Evolutionary conservation across 1,140 invertebrate species (phyloP).

Genomic region (Tetramorium simillimum): DNA sequence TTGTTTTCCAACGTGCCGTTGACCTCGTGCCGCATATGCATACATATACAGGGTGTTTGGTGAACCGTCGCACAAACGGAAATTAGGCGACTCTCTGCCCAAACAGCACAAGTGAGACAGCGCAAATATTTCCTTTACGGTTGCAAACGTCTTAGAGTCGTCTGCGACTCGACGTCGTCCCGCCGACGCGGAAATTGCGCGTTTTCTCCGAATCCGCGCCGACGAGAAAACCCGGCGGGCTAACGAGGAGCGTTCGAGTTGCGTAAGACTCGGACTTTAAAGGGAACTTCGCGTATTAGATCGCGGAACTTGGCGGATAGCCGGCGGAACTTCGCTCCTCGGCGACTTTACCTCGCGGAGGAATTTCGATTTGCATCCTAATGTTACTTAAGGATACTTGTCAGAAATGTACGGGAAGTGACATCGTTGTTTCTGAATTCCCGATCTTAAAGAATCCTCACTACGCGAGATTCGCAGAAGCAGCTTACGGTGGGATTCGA

Average conservation of each 20-base stretch:
- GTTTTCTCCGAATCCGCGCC: background rate
- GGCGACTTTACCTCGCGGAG: background rate
- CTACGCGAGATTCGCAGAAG: background rate
- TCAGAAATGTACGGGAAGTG: background rate
- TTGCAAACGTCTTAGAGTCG: background rate
- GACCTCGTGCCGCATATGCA: conserved; percentile 68
- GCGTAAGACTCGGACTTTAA: background rate
- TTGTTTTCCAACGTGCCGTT: conserved; percentile 76
- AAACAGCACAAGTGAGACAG: conserved; percentile 7
- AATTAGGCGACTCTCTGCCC: conserved; percentile 34
- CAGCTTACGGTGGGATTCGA: background rate
- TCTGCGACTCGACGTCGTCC: background rate
- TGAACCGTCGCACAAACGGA: conserved; percentile 42
- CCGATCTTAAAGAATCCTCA: background rate
- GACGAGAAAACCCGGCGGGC: background rate
- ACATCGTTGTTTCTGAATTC: background rate
- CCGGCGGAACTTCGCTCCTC: background rate
- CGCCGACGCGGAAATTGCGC: conserved; percentile 8
- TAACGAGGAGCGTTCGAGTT: background rate
- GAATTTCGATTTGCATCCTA: background rate
- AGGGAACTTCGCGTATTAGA: background rate
- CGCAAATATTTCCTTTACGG: conserved; percentile 17
- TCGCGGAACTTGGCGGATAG: background rate
- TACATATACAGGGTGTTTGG: conserved; percentile 50
- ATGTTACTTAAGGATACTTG: background rate